Evolutionary conservation across 1,140 invertebrate species (phyloP).

Genomic region (Heterodera schachtii): DNA sequence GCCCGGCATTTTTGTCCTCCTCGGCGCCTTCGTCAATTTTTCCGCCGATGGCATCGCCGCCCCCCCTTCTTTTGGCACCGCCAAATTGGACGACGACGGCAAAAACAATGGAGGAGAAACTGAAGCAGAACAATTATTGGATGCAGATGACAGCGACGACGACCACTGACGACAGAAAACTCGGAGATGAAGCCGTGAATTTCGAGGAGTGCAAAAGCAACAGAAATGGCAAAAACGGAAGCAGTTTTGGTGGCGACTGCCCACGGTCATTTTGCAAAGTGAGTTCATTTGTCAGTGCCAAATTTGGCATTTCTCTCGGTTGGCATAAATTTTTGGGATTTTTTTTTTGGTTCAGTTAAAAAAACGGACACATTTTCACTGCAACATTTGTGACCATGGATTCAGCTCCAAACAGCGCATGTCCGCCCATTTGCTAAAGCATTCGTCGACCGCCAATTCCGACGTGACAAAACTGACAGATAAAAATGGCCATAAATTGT

Average conservation of each 20-base stretch:
- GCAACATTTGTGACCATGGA: slow-evolving; percentile 81
- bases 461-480: too few relatives aligned
- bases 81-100: too few relatives aligned
- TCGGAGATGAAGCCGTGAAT: background rate
- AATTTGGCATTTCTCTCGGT: background rate
- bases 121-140: background rate
- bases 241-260: slow-evolving; percentile 67
- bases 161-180: background rate
- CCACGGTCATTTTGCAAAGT: slow-evolving; percentile 80
- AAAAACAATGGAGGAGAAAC: too few relatives aligned
- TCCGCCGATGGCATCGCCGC: too few relatives aligned
- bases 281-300: background rate
- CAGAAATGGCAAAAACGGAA: background rate
- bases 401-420: slow-evolving; percentile 68
- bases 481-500: too few relatives aligned
- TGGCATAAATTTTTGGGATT: background rate
- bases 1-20: too few relatives aligned
- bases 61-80: too few relatives aligned
- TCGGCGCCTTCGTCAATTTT: background rate
- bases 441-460: slow-evolving; percentile 56
- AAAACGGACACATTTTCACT: slow-evolving; percentile 81
- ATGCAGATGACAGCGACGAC: background rate
- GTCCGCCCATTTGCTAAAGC: slow-evolving; percentile 67
- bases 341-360: slow-evolving; percentile 69
- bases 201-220: background rate